Base-by-base conservation (phyloP, 1,140 invertebrate genomes). In the Drosophila virilis region DNA sequence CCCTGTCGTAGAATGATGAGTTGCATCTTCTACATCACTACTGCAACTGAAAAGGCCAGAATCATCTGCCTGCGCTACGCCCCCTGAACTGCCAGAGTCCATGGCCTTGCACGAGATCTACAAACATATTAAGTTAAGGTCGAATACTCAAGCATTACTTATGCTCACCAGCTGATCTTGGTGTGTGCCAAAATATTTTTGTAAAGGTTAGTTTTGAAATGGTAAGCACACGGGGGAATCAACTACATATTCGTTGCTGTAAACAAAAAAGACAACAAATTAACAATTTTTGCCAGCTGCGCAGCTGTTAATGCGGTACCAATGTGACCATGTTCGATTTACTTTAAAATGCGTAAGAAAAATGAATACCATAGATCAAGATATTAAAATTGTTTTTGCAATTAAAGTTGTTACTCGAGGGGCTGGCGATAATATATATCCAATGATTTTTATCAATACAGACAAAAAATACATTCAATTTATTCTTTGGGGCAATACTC, bases 21-120 rank as follows among this genome's bases (percentile, higher is more conserved):
- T 38, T 9, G 58, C 4, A 8, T 65, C 68, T 10, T 70, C 73
- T 4, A 45, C 69, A 17, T 88, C 84, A 28, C 84, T 88, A 22
- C 48, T 67, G 64, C 66, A 85, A 50, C 83, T 88, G 9, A 83
- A 88, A 28, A 80, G 48, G 5, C 84, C 84, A 28, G 84, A 88
- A 32, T 88, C 84, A 54, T 88, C 84, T 52, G 74, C 72, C 69
- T 71, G 62, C 22, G 50, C 52, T 33, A 54, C 67, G 51, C 57
- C 58, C 10, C 57, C 22, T 8, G 58, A 62, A 51, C 54, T 64
- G n/a, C 76, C 74, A 1, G 60, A 70, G 7, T 86, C 81, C 82
- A 81, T 85, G 55, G 35, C 32, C n/a, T 32, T 61, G 50, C 62
- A n/a, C 22, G 35, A 38, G 22, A 22, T 8, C 55, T 77, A 22